Evolutionary conservation across 2,888 invertebrate species (phyloP), one percentile per base, ranked within the genome.

Genomic region (Hydrotaea diabolus): DNA sequence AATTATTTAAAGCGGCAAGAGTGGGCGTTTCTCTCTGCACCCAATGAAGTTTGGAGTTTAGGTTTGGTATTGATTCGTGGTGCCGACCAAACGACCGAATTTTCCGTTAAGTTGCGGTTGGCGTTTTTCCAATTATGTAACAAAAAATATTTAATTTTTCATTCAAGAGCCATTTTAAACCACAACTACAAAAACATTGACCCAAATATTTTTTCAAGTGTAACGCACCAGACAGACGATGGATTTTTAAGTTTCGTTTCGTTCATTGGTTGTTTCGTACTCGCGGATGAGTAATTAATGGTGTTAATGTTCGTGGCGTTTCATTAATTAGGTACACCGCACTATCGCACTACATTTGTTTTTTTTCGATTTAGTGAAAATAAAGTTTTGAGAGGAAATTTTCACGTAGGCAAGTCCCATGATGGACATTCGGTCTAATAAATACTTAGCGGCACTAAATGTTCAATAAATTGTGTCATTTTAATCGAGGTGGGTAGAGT

Each of bases 181-280:
- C 19, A 77, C 78, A 73, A 82, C 76, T 82, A 79, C 81, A 75
- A 74, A 2, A 86, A 86, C 87, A 87, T 79, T 87, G 88, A 88
- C 88, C 88, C 73, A 86, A 87, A 88, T 87, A 87, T 87, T 85
- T 86, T 87, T 80, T 87, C 88, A 87, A 84, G 85, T 88, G 87
- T 87, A 87, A 87, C 87, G 86, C 84, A 79, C 86, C 86, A 86
- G 85, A 85, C 85, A 39, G 39, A 79, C 55, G 19, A 19, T 57
- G 36, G 39, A 57, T 75, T 31, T 75, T 59, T 75, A n/a, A 43
- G 39, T 74, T 49, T 19, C 23, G 64, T 55, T 17, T 64, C 39
- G 39, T 7, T 78, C 36, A 26, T 59, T 80, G 53, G 36, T 26
- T 55, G 55, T 21, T n/a, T 64, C 5, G 23, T 23, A 23, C 23